Evolutionary conservation across 1,140 invertebrate species (phyloP).

Genomic region (Drosophila sp.): DNA sequence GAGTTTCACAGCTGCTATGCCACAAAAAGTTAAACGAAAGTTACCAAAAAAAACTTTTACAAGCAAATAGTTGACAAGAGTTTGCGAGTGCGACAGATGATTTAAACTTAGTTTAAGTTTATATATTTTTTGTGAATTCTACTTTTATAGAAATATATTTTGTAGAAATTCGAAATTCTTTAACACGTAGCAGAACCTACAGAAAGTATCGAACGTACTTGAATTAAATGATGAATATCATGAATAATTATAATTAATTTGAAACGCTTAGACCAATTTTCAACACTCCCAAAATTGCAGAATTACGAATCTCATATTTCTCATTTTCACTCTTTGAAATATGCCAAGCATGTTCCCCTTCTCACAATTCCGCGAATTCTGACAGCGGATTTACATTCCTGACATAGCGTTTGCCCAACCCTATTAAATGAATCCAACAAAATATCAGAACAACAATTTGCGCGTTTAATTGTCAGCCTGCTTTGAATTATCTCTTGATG

Average conservation of each 20-base stretch:
- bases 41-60: conserved; percentile 44
- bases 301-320: no score
- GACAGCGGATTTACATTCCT: conserved; percentile 23
- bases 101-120: conserved; percentile 19
- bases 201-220: no score
- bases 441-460: conserved; percentile 51
- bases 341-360: neutral
- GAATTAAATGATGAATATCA: no score
- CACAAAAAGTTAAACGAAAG: conserved; percentile 32
- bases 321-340: neutral
- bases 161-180: no score
- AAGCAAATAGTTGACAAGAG: conserved; percentile 37
- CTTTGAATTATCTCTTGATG: conserved; percentile 49
- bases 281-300: no score
- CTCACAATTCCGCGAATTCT: neutral
- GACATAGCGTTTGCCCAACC: neutral
- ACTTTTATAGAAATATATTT: conserved; percentile 6
- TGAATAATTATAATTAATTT: no score
- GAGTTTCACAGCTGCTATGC: neutral
- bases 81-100: conserved; percentile 27
- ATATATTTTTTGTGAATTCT: neutral
- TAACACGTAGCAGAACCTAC: no score
- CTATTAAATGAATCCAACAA: neutral
- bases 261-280: no score
- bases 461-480: conserved; percentile 59